Percentiles rank a stretch among this genome's conserved stretches.
Conservation (phyloP, 92 coral and sea anemone genomes). For the Phenganax marumi region DNA sequence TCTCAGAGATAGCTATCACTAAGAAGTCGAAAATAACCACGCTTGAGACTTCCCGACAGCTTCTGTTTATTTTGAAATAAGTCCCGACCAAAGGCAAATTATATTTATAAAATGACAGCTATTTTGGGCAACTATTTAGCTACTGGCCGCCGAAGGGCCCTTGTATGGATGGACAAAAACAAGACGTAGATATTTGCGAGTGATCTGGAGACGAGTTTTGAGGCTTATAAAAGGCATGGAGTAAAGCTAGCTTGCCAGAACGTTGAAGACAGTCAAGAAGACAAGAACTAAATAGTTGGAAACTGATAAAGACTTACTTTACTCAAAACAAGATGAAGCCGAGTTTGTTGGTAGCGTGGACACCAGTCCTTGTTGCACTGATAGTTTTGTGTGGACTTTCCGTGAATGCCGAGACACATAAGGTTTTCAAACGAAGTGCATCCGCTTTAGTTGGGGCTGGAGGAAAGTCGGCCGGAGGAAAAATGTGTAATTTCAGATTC, state of each 20-base stretch:
- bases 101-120: slow-evolving; percentile 21
- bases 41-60: slow-evolving; percentile 13
- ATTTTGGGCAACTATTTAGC: slow-evolving; percentile 16
- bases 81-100: slow-evolving; percentile 7
- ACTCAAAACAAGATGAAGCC: not conserved
- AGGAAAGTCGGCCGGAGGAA: not conserved
- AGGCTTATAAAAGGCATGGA: not conserved
- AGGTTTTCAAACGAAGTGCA: not conserved
- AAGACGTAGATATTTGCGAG: not conserved
- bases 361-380: not conserved
- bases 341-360: slow-evolving; percentile 2
- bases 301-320: not conserved
- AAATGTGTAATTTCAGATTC: not conserved
- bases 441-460: not conserved
- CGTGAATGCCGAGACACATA: not conserved
- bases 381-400: not conserved
- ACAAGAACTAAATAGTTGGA: not conserved
- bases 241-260: not conserved
- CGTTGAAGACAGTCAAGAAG: not conserved
- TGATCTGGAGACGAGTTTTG: not conserved
- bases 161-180: not conserved
- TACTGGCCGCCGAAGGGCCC: slow-evolving; percentile 18
- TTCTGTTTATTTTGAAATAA: slow-evolving; percentile 24
- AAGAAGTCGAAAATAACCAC: slow-evolving; percentile 10
- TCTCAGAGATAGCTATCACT: not conserved